These are phyloP conservation scores for Pararge aegeria DNA, from an alignment of 1,140 invertebrate species.

Conservation along the genomic window DNA sequence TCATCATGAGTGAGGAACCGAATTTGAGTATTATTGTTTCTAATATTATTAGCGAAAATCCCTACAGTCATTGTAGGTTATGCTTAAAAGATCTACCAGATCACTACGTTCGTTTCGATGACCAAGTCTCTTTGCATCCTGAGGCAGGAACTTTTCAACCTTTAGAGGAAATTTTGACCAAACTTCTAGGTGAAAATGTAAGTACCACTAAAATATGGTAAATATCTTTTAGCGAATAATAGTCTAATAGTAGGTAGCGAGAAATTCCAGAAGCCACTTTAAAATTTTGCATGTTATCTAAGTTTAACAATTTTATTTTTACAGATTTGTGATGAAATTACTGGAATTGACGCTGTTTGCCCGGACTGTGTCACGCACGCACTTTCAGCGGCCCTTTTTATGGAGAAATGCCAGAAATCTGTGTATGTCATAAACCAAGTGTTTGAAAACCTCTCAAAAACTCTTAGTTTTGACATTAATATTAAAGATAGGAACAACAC, in stretches of 20 bases:
- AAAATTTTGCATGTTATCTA: too few species aligned
- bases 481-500: constrained; percentile 29
- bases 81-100: constrained; percentile 51
- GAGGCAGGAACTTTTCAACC: constrained; percentile 28
- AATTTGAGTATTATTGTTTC: constrained; percentile 51
- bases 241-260: not conserved
- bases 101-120: constrained; percentile 52
- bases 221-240: not conserved
- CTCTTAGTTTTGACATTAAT: constrained; percentile 38
- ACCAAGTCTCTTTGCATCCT: constrained; percentile 42
- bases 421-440: constrained; percentile 40
- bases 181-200: constrained; percentile 50
- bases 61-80: constrained; percentile 68
- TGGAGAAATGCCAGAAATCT: constrained; percentile 45
- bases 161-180: constrained; percentile 45
- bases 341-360: constrained; percentile 59
- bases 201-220: constrained; percentile 27
- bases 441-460: constrained; percentile 41
- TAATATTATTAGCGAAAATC: constrained; percentile 51
- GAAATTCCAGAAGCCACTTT: too few species aligned
- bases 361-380: constrained; percentile 47
- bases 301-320: too few species aligned
- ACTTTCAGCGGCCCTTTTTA: constrained; percentile 42
- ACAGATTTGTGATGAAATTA: constrained; percentile 51
- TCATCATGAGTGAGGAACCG: constrained; percentile 39